These are phyloP conservation scores for Pipistrellus pipistrellus DNA, from an alignment of 2,797 vertebrate species.

Conservation along the genomic window DNA sequence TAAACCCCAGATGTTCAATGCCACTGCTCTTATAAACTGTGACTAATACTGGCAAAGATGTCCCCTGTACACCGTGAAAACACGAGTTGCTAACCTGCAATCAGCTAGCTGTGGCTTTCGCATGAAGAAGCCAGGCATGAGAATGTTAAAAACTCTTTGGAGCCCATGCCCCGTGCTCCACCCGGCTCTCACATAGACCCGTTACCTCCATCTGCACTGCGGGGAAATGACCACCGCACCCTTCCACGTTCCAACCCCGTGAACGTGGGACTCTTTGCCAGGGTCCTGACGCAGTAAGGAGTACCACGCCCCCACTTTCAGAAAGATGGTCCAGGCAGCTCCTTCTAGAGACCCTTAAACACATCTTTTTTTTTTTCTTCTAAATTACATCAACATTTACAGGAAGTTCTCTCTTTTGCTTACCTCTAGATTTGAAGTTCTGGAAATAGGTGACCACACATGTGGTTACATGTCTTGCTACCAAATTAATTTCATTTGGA, in stretches of 20 bases:
- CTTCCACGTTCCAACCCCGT: not conserved
- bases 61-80: not conserved
- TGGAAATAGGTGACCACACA: conserved; percentile 78
- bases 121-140: not conserved
- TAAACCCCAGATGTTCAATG: not conserved
- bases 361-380: not conserved
- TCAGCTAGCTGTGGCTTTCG: not conserved
- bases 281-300: not conserved
- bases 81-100: not conserved
- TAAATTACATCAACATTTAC: not conserved
- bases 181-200: not conserved
- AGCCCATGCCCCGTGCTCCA: not conserved
- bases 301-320: conserved; percentile 1
- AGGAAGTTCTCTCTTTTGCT: conserved; percentile 23
- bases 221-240: not conserved
- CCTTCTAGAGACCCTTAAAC: not conserved
- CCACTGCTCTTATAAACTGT: not conserved
- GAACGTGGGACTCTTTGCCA: not conserved
- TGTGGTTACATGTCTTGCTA: conserved; percentile 80
- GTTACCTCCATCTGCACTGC: not conserved
- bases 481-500: conserved; percentile 80
- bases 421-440: conserved; percentile 75
- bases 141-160: not conserved
- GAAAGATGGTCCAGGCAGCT: not conserved
- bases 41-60: not conserved